Evolutionary conservation across 2,888 invertebrate species (phyloP), one percentile per base, ranked within the genome.

Genomic region (Desoria tigrina): DNA sequence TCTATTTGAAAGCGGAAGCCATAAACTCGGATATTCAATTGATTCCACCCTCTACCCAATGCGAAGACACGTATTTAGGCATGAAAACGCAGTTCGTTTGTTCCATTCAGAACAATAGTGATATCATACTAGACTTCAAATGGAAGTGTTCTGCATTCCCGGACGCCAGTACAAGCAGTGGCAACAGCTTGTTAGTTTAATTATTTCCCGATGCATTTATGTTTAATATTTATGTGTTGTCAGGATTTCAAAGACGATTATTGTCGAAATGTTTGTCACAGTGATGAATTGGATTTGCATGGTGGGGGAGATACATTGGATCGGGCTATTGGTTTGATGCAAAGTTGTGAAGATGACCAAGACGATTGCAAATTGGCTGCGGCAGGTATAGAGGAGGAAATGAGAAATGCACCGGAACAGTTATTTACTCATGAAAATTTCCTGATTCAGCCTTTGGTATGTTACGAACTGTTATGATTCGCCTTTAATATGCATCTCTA

Each of bases 31-130:
- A 65, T 37, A 60, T 72, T 9, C 55, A 50, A 24, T 18, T 72
- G 39, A 57, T 51, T 27, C 16, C 53, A 11, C 21, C 42, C 7
- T 51, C 58, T 11, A 23, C 69, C 9, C 37, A 42, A 0, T 71
- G 67, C 51, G 66, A 68, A n/a, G 66, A 68, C 26, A 73, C 73
- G 1, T 73, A 60, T 50, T 56, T 64, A 16, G 65, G 71, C 24
- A 42, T 73, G 56, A 64, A 66, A 45, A 66, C 67, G 1, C 59
- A 50, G 24, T 14, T 51, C 1, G 50, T 27, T 16, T 42, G 67
- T 18, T 60, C 50, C 18, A 71, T 73, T 11, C 55, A 63, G n/a
- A 73, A 73, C 42, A 61, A 68, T 16, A 68, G 65, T 42, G 42
- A 64, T 18, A 60, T 62, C 4, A 54, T 58, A 11, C 26, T 66